Conservation (phyloP, 2,113 vertebrate genomes). For the Cariama cristata region DNA sequence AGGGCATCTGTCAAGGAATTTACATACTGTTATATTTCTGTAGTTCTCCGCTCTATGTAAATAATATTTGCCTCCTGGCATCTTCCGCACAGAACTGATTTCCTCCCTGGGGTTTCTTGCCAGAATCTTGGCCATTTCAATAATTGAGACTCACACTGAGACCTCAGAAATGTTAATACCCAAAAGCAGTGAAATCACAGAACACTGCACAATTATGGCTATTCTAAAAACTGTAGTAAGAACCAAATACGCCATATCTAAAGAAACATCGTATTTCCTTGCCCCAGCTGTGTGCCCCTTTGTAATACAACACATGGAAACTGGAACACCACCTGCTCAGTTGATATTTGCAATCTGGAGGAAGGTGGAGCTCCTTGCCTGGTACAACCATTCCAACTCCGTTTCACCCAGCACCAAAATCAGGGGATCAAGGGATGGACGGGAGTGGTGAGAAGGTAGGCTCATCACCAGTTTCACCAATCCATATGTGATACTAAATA, state of each 20-base stretch:
- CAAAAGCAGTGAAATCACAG: conserved; percentile 42
- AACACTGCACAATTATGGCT: not conserved
- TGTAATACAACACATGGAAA: not conserved
- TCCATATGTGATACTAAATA: not conserved
- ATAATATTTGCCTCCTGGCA: conserved; percentile 71
- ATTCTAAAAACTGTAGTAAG: not conserved
- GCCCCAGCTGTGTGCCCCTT: not conserved
- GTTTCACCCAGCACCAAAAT: not conserved
- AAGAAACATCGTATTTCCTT: not conserved
- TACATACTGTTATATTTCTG: conserved; percentile 68
- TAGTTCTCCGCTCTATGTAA: conserved; percentile 58
- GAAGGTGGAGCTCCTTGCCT: not conserved
- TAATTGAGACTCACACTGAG: conserved; percentile 57
- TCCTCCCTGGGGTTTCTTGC: conserved; percentile 69
- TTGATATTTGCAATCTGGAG: not conserved
- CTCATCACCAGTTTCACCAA: not conserved
- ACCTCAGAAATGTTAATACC: conserved; percentile 65
- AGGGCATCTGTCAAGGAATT: conserved; percentile 71
- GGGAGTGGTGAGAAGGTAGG: not conserved
- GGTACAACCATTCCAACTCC: not conserved
- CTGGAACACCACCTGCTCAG: not conserved
- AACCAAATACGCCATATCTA: not conserved
- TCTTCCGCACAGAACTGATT: conserved; percentile 55
- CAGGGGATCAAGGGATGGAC: not conserved
- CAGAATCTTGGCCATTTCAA: conserved; percentile 65